Base-by-base conservation (phyloP, 1,140 invertebrate genomes). In the Drosophila parvula region DNA sequence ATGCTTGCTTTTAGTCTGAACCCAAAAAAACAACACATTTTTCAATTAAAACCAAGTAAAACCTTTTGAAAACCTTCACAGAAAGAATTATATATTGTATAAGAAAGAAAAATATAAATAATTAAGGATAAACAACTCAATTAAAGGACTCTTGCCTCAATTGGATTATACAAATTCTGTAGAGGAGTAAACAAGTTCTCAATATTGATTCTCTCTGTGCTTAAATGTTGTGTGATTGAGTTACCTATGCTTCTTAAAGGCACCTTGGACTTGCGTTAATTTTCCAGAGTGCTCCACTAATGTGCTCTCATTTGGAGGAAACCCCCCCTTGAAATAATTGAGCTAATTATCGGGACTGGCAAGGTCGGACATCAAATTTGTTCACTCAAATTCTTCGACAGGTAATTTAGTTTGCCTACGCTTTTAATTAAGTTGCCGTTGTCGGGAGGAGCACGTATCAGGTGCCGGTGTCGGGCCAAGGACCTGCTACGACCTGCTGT, bases 371-470 rank as follows among this genome's bases (percentile, higher is more conserved):
- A 41, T 69, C 43, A 74, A 76, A 58, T 76, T 76, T 59, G 41
- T 55, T 44, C 55, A 48, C 74, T 76, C 61, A 76, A 67, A 76
- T 76, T 76, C 73, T 53, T 53, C 74, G 74, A 58, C 74, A 76
- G 74, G 61, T 76, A 76, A 76, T 76, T 75, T 76, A 68, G 74
- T 76, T 76, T 67, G 41, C 71, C 55, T 60, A 58, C 53, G 48
- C 73, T 76, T 76, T 76, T 76, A 76, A 76, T 76, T 76, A 67
- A 76, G 73, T 76, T 76, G 55, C 48, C 16, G 27, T 43, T 51
- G 74, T 59, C 41, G 50, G 18, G 45, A 45, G 51, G 40, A 38
- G 28, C 71, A 75, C 71, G 74, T 76, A 30, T 30, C 44, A 62
- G 18, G 43, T 47, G 32, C 7, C 18, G 22, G 22, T 65, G 5